Conservation (phyloP, 64 coral and sea anemone species). For the Pachyseris speciosa region DNA sequence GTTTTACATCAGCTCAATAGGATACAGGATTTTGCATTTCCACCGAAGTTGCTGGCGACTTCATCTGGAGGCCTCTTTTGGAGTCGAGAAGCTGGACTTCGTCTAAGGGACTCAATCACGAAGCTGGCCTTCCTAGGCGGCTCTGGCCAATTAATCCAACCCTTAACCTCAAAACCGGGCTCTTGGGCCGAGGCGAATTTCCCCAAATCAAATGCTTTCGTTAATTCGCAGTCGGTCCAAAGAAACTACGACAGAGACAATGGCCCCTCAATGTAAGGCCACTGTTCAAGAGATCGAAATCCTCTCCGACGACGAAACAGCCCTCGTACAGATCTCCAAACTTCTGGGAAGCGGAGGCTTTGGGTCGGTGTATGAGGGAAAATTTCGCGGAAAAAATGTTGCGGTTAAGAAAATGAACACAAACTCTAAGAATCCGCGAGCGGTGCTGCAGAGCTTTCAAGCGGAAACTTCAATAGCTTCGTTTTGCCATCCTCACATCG, state of each 20-base stretch:
- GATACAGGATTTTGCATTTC: constrained; percentile 70
- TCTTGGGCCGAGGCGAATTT: constrained; percentile 39
- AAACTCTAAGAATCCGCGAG: constrained; percentile 91
- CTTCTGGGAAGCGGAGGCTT: constrained; percentile 93
- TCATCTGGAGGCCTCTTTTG: constrained; percentile 56
- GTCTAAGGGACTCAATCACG: constrained; percentile 1
- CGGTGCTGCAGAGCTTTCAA: constrained; percentile 94
- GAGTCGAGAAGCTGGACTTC: constrained; percentile 66
- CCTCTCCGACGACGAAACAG: constrained; percentile 84
- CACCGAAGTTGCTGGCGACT: constrained; percentile 97
- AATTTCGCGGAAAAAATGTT: constrained; percentile 70
- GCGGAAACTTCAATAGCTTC: constrained; percentile 88
- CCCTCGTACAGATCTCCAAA: constrained; percentile 77
- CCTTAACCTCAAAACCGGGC: not conserved
- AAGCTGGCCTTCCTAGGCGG: constrained; percentile 84
- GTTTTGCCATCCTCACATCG: constrained; percentile 92
- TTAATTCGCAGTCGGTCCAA: constrained; percentile 68
- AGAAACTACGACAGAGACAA: constrained; percentile 67
- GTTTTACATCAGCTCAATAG: constrained; percentile 77
- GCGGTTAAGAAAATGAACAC: constrained; percentile 91
- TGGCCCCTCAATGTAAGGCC: constrained; percentile 69
- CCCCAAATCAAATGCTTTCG: constrained; percentile 65
- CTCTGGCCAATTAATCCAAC: not conserved
- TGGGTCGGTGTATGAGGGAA: constrained; percentile 89
- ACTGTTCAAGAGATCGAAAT: constrained; percentile 94